Evolutionary conservation across 2,113 vertebrate genomes (phyloP), one percentile per base, ranked within the genome.

Genomic region (Saccopteryx bilineata): DNA sequence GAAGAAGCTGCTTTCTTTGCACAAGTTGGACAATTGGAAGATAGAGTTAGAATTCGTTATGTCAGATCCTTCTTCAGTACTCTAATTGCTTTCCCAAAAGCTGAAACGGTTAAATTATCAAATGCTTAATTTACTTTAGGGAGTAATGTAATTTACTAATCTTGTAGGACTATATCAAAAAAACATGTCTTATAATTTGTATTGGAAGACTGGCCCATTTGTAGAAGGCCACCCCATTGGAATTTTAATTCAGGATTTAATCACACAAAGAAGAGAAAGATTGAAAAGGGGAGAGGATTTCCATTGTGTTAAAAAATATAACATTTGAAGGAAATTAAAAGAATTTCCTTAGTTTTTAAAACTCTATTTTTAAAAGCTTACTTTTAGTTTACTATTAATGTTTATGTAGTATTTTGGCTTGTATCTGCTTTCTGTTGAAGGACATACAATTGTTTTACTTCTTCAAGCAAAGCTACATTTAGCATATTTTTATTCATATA

Each of bases 101-200:
- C 48, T 24, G 66, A 33, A 91, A 81, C 87, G 88, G 24, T 81
- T 83, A 89, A 91, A 58, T 96, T 69, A 93, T 69, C 90, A 85
- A 96, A 75, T 80, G 60, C 24, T 75, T 91, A 74, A 88, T 80
- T 93, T 91, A 60, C 87, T 95, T 18, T 48, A 79, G 60, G 14
- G 71, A 58, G n/a, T 75, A 31, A 85, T 96, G n/a, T 75, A 31
- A 85, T 96, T 88, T 85, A 61, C 23, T 79, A 79, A n/a, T 14
- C 1, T n/a, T 52, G 33, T 78, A 87, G 33, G 76, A 69, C 69
- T 91, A 54, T 74, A 91, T 66, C 26, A 89, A 91, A 79, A 8
- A 91, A 94, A 87, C 33, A 78, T 83, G 66, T 83, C 19, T 84
- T 80, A 68, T 5, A 58, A 71, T 80, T 88, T 82, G 56, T 54